These are phyloP conservation scores for Rhombomys opimus DNA, from an alignment of 2,113 vertebrate species.

Conservation along the genomic window DNA sequence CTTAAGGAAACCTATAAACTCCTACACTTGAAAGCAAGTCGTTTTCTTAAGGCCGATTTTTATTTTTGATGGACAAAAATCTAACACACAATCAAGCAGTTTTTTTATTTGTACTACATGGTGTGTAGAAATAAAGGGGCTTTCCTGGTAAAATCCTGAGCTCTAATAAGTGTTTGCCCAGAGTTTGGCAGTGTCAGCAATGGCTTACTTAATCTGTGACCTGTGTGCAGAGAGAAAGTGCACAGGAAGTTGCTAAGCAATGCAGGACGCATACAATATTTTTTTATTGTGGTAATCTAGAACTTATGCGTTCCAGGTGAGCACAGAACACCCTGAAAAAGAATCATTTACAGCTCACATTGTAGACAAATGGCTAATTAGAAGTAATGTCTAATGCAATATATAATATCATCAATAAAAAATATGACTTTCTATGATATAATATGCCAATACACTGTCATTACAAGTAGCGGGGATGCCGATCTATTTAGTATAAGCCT, in stretches of 20 bases:
- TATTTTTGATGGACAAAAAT: not conserved
- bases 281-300: not conserved
- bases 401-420: not conserved
- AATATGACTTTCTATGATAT: no score
- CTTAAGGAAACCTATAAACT: not conserved
- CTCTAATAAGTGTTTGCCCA: not conserved
- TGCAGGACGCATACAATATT: not conserved
- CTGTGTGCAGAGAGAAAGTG: not conserved
- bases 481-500: not conserved
- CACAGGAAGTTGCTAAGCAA: not conserved
- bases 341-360: not conserved
- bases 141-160: not conserved
- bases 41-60: constrained; percentile 26
- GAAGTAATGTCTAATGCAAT: not conserved
- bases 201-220: not conserved
- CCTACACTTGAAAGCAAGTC: not conserved
- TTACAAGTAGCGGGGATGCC: accelerated
- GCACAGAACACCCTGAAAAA: not conserved
- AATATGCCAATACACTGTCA: not conserved
- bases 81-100: not conserved
- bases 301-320: not conserved
- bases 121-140: not conserved
- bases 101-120: constrained; percentile 9
- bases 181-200: not conserved
- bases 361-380: not conserved